A percentile compares a stretch with the other conserved stretches of the same genome.
Conservation (phyloP, 1,140 invertebrate species). For the Elysia chlorotica region DNA sequence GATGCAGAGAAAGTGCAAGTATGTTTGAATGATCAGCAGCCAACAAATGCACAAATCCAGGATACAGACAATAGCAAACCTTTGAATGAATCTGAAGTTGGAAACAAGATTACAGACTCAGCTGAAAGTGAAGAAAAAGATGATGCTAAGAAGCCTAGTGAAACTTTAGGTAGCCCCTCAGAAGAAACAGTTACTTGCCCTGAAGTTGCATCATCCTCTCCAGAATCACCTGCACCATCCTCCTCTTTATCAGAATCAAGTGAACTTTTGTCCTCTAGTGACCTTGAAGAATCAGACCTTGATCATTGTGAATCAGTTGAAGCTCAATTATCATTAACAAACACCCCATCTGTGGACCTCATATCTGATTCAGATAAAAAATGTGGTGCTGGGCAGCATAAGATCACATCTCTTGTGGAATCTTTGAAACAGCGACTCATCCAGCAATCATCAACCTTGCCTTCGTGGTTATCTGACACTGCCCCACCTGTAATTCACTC, state of each 20-base stretch:
- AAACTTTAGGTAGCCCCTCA: not conserved
- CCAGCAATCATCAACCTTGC: conserved; percentile 4
- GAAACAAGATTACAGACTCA: too few species aligned
- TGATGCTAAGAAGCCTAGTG: not conserved
- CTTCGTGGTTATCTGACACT: not conserved
- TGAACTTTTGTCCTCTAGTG: conserved; percentile 10
- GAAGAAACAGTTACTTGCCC: too few species aligned
- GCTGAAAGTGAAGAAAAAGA: not conserved
- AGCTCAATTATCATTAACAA: not conserved
- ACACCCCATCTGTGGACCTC: too few species aligned
- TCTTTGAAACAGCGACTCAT: conserved; percentile 14
- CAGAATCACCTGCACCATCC: too few species aligned
- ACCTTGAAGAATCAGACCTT: not conserved
- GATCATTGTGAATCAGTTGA: not conserved
- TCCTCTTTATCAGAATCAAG: conserved; percentile 8
- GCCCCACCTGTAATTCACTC: not conserved
- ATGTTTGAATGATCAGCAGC: too few species aligned
- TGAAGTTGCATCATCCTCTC: too few species aligned
- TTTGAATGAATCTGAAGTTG: too few species aligned
- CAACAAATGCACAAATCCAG: too few species aligned
- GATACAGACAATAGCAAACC: too few species aligned
- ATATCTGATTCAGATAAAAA: too few species aligned
- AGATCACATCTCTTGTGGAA: conserved; percentile 13
- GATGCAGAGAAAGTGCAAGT: too few species aligned
- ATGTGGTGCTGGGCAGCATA: too few species aligned